Evolutionary conservation across 2,888 invertebrate species (phyloP).

Genomic region (Catocala sponsa): DNA sequence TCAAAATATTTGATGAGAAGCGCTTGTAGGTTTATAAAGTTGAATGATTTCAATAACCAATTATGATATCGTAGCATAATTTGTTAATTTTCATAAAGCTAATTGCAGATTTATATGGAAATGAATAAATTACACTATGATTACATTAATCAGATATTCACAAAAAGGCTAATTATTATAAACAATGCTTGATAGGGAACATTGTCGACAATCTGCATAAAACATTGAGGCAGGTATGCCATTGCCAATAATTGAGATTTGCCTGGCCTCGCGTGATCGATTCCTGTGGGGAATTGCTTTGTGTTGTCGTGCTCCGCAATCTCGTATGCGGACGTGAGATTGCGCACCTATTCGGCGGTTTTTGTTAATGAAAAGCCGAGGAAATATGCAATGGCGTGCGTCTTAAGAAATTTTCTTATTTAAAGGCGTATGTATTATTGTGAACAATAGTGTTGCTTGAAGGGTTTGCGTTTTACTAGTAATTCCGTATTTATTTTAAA

Average conservation of each 20-base stretch:
- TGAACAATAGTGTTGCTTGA: background rate
- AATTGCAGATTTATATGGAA: background rate
- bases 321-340: conserved; percentile 57
- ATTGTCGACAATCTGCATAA: conserved; percentile 24
- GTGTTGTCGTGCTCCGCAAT: conserved; percentile 55
- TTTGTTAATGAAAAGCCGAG: conserved; percentile 57
- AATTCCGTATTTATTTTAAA: too few species aligned
- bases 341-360: conserved; percentile 58
- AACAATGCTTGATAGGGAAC: conserved; percentile 5
- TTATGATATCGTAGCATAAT: conserved; percentile 20
- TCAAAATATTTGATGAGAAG: too few species aligned
- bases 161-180: conserved; percentile 29
- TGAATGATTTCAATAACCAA: background rate
- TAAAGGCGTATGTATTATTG: conserved; percentile 12
- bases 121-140: conserved; percentile 4
- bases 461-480: background rate
- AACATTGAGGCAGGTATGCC: conserved; percentile 57
- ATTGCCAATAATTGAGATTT: conserved; percentile 69
- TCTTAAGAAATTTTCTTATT: conserved; percentile 46
- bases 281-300: conserved; percentile 72
- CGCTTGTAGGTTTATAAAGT: background rate
- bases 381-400: conserved; percentile 59
- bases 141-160: conserved; percentile 25
- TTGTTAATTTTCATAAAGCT: conserved; percentile 30
- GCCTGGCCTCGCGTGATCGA: conserved; percentile 75